phyloP scores from a whole-genome alignment of 1,140 invertebrate species.

The Saccostrea echinata region DNA sequence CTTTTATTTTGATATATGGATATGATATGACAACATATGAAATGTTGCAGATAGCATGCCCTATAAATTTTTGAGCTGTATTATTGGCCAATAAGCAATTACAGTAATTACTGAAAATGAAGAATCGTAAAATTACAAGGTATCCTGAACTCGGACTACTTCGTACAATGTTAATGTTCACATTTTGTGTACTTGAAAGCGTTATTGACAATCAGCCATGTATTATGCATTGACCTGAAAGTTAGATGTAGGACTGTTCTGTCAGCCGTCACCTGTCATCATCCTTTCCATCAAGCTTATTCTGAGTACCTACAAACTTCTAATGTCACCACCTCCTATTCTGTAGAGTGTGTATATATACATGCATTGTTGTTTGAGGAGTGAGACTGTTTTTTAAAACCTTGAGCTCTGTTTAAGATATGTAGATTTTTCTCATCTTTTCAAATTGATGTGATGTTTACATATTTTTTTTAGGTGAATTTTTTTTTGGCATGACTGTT shows the following conservation, averaged over 20 bases:
- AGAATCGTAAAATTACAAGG: neutral
- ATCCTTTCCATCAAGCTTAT: neutral
- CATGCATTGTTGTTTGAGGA: too few species aligned
- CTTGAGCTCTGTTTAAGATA: neutral
- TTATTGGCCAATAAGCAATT: neutral
- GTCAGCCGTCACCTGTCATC: neutral
- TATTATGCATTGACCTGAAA: neutral
- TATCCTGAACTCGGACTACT: neutral
- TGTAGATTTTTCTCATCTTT: neutral
- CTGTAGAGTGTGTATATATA: neutral
- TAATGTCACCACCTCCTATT: neutral
- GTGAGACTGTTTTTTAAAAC: neutral
- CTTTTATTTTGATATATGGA: neutral
- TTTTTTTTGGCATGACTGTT: neutral
- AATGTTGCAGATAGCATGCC: neutral
- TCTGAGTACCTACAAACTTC: neutral
- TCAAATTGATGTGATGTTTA: neutral
- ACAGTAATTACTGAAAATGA: neutral
- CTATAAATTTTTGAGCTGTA: neutral
- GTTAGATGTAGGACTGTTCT: too few species aligned
- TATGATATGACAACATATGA: neutral
- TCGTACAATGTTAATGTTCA: neutral
- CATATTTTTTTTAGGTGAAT: neutral
- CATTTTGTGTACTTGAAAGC: neutral
- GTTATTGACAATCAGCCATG: slow-evolving; percentile 1